These are phyloP conservation scores for Aporophyla nigra DNA, from an alignment of 2,888 invertebrate species.

Conservation along the genomic window DNA sequence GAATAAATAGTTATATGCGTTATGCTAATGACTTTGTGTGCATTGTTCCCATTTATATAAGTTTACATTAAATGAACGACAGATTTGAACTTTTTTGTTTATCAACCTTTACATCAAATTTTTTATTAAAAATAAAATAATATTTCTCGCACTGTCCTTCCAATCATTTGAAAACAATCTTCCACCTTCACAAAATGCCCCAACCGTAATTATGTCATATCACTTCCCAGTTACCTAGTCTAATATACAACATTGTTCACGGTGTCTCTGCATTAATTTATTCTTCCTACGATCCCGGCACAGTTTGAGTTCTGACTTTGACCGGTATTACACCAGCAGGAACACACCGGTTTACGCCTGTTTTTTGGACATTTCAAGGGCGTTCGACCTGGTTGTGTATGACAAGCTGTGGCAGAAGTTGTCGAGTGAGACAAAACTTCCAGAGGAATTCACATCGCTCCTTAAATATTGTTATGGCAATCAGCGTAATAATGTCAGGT, in stretches of 20 bases:
- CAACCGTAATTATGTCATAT: slow-evolving; percentile 7
- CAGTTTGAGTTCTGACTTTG: slow-evolving; percentile 33
- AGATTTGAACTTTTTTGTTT: background rate
- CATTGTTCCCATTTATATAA: background rate
- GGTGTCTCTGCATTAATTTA: slow-evolving; percentile 15
- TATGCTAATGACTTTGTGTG: background rate
- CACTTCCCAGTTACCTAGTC: slow-evolving; percentile 19
- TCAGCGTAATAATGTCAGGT: no score
- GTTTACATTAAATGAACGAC: background rate
- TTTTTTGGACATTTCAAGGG: no score
- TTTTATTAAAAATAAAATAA: background rate
- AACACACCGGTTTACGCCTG: no score
- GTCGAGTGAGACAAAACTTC: no score
- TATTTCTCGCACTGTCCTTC: background rate
- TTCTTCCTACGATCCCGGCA: slow-evolving; percentile 26
- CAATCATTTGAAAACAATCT: background rate
- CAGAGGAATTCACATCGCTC: no score
- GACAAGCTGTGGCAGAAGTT: no score
- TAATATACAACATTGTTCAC: background rate
- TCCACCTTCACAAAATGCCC: background rate
- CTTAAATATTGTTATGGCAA: no score
- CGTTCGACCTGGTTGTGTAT: no score
- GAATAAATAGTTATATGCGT: background rate
- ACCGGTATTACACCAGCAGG: no score
- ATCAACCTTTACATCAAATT: background rate